A percentile compares a stretch with the other conserved stretches of the same genome.
phyloP scores from a whole-genome alignment of 1,140 invertebrate species.

The Acromyrmex heyeri region DNA sequence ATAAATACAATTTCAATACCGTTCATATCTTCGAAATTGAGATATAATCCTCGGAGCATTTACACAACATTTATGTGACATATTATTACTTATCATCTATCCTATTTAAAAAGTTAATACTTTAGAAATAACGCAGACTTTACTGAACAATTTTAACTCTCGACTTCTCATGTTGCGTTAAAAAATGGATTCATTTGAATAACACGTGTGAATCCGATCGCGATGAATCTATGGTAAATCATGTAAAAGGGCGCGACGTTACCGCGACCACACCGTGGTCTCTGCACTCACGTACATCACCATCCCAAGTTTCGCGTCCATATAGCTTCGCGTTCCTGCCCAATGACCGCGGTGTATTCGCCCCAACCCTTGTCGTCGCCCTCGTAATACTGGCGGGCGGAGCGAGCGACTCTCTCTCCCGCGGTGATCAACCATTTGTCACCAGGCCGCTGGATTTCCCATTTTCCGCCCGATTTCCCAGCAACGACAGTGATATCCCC shows the following conservation, averaged over 20 bases:
- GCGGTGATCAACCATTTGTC: constrained; percentile 83
- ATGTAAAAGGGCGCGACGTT: constrained; percentile 26
- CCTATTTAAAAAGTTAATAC: background rate
- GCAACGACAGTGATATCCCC: constrained; percentile 72
- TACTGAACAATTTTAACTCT: background rate
- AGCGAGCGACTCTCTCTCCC: constrained; percentile 66
- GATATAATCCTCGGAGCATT: too few species aligned
- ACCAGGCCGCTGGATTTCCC: constrained; percentile 85
- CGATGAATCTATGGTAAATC: constrained; percentile 2
- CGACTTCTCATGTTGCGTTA: background rate
- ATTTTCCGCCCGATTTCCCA: constrained; percentile 86
- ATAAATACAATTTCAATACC: background rate
- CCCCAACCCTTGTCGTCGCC: constrained; percentile 37
- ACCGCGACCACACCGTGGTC: constrained; percentile 8
- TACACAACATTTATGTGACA: background rate
- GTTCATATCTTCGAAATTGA: background rate
- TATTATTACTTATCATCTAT: background rate
- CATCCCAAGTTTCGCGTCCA: constrained; percentile 61
- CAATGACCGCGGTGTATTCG: constrained; percentile 68
- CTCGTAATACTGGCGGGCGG: constrained; percentile 72
- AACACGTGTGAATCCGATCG: background rate
- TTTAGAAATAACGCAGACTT: background rate
- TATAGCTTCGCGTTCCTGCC: constrained; percentile 51
- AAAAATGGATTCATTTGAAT: constrained; percentile 10
- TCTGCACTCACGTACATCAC: constrained; percentile 45